Percentiles rank a stretch among this genome's conserved stretches.
Evolutionary conservation across 2,888 invertebrate genomes (phyloP).

Genomic region (Margaritifera margaritifera): DNA sequence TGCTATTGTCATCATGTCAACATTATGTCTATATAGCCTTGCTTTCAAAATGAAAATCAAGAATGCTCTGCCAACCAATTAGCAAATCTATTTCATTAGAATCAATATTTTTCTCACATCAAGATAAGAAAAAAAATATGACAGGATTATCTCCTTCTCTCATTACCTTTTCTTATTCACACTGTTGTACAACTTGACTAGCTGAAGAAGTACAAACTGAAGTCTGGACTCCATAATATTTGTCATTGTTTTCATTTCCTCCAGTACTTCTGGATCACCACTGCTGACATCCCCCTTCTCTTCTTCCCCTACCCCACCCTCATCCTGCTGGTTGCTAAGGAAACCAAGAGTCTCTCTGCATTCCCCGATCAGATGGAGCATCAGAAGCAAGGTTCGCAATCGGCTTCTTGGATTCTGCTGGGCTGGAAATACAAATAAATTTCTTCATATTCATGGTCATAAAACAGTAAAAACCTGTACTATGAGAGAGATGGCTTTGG

Average conservation of each 20-base stretch:
- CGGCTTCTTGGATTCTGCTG: conserved; percentile 30
- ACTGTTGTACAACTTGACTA: conserved; percentile 39
- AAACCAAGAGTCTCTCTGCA: conserved; percentile 35
- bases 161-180: conserved; percentile 43
- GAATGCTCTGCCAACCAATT: too few relatives aligned
- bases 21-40: too few relatives aligned
- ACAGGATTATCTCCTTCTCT: too few relatives aligned
- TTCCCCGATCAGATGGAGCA: conserved; percentile 29
- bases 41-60: too few relatives aligned
- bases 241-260: conserved; percentile 39
- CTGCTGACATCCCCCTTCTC: not conserved
- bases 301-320: conserved; percentile 20
- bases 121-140: too few relatives aligned
- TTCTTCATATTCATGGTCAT: too few relatives aligned
- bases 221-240: conserved; percentile 45
- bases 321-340: conserved; percentile 29
- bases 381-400: conserved; percentile 28
- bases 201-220: conserved; percentile 46
- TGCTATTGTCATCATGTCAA: too few relatives aligned
- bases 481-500: too few relatives aligned
- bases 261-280: conserved; percentile 10
- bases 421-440: conserved; percentile 20
- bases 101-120: too few relatives aligned
- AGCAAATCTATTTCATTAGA: too few relatives aligned
- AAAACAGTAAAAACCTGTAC: too few relatives aligned